Percentiles rank a stretch among this genome's conserved stretches.
Conservation (phyloP, 2,888 invertebrate species). For the Lasioglossum figueresi region DNA sequence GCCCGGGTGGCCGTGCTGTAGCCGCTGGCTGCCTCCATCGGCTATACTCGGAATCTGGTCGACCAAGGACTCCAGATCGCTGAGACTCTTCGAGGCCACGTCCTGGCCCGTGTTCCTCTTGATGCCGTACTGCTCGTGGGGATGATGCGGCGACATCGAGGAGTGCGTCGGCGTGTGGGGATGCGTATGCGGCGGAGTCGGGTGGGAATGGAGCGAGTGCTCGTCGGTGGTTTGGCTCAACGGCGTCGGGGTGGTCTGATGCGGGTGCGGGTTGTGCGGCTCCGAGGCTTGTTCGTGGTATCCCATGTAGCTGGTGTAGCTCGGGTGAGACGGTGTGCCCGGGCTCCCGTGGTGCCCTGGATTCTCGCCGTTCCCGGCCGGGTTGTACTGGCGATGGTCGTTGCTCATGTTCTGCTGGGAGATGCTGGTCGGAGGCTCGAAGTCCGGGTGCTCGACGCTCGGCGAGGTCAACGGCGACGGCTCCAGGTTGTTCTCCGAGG, state of each 20-base stretch:
- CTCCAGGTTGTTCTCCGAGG: constrained; percentile 88
- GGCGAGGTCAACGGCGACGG: constrained; percentile 88
- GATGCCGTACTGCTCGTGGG: constrained; percentile 81
- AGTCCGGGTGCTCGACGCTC: constrained; percentile 89
- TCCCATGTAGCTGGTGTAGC: constrained; percentile 80
- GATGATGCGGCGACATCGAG: constrained; percentile 82
- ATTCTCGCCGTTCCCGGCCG: constrained; percentile 76
- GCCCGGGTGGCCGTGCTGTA: constrained; percentile 77
- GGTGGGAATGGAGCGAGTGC: constrained; percentile 81
- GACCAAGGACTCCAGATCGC: constrained; percentile 94
- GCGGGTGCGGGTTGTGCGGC: constrained; percentile 77
- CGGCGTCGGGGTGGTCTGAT: constrained; percentile 80
- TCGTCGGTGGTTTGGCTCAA: constrained; percentile 78
- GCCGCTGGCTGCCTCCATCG: constrained; percentile 86
- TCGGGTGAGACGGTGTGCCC: constrained; percentile 78
- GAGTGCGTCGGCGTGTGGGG: constrained; percentile 81
- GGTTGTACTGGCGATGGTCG: constrained; percentile 86
- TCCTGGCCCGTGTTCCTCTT: constrained; percentile 86
- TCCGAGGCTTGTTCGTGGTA: constrained; percentile 80
- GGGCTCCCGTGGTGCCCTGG: constrained; percentile 79
- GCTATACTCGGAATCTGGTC: constrained; percentile 96
- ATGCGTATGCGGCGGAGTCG: constrained; percentile 81
- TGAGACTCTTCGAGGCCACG: constrained; percentile 93
- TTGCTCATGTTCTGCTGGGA: constrained; percentile 82
- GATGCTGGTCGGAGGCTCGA: constrained; percentile 89